Conservation (phyloP, 2,797 vertebrate species). For the Thamnophis elegans region DNA sequence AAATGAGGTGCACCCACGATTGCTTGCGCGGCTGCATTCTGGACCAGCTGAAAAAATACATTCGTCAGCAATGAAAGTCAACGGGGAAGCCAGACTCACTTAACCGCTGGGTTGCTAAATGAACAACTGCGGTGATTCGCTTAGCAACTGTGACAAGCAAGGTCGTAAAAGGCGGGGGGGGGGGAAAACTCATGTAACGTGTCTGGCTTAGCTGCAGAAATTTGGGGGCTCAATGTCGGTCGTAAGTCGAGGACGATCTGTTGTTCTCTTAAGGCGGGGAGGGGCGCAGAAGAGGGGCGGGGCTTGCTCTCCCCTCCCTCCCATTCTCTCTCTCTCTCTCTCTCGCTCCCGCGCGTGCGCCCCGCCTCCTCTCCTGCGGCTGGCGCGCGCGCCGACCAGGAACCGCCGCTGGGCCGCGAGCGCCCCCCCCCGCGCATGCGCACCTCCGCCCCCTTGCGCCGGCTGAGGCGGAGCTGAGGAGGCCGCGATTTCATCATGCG, state of each 20-base stretch:
- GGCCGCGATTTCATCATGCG: conserved; percentile 45
- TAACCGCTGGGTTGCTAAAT: neutral
- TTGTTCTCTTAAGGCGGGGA: neutral
- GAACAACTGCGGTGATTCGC: neutral
- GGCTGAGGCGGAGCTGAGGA: conserved; percentile 18
- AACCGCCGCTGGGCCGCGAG: no score
- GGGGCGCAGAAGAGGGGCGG: neutral
- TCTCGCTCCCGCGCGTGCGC: neutral
- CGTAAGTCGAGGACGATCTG: neutral
- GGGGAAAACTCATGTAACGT: neutral
- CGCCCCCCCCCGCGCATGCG: neutral
- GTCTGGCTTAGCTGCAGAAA: neutral
- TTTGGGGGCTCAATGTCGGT: neutral
- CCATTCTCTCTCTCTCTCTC: neutral
- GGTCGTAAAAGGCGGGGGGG: neutral
- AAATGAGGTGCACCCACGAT: no score
- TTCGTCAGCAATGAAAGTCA: neutral
- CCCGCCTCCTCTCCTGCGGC: neutral
- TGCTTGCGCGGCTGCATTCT: no score
- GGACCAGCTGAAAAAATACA: no score
- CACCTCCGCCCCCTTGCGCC: neutral
- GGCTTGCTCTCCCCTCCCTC: neutral
- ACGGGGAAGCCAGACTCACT: neutral
- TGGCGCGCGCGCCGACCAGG: neutral
- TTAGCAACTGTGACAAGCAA: neutral